A percentile compares a stretch with the other conserved stretches of the same genome.
Evolutionary conservation across 2,888 invertebrate species (phyloP).

Genomic region (Dromius quadrimaculatus): DNA sequence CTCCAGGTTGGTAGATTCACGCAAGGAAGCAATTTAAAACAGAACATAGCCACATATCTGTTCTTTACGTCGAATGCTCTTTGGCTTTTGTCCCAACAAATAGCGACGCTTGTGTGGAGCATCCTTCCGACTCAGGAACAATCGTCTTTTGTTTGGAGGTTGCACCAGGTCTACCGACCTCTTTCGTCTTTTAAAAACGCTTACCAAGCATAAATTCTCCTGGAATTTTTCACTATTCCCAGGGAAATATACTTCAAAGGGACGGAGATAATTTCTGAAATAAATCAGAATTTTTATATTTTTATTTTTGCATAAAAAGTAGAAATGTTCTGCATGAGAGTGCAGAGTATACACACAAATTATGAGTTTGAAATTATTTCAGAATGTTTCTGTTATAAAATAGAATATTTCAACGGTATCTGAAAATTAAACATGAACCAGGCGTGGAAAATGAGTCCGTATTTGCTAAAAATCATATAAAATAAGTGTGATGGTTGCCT

Average conservation of each 20-base stretch:
- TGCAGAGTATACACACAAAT: too few species aligned
- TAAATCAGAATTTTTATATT: background rate
- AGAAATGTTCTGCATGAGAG: too few species aligned
- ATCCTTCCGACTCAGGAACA: constrained; percentile 23
- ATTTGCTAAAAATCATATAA: too few species aligned
- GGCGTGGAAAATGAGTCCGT: too few species aligned
- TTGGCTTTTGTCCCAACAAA: constrained; percentile 29
- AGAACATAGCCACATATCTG: constrained; percentile 16
- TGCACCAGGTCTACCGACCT: constrained; percentile 13
- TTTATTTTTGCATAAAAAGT: too few species aligned
- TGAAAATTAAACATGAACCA: too few species aligned
- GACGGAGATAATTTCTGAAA: background rate
- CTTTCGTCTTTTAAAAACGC: constrained; percentile 14
- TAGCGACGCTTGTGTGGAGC: constrained; percentile 26
- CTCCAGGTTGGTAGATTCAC: constrained; percentile 9
- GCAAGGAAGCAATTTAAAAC: constrained; percentile 34
- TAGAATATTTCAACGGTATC: too few species aligned
- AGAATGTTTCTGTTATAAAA: too few species aligned
- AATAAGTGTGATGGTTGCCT: too few species aligned
- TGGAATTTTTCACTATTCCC: constrained; percentile 19
- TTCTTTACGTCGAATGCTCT: background rate
- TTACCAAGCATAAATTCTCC: constrained; percentile 9
- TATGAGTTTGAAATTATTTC: too few species aligned
- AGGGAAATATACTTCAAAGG: constrained; percentile 8
- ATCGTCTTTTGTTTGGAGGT: constrained; percentile 32